Base-by-base conservation (phyloP, 1,140 invertebrate genomes). In the Bombus vancouverensis region DNA sequence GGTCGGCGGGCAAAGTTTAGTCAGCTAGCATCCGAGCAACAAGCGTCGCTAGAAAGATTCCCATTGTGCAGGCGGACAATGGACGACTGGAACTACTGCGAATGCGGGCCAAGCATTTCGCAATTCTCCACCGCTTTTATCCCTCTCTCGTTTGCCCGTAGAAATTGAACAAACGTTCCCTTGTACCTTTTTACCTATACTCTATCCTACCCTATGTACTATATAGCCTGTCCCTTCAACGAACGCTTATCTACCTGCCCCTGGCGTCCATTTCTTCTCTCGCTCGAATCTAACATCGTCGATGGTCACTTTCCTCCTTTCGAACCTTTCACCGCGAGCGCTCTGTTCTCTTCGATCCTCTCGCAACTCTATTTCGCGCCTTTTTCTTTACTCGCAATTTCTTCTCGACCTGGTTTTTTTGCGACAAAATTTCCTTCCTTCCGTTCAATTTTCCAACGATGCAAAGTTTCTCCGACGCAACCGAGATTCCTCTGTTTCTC, bases 1-100 rank as follows among this genome's bases (percentile, higher is more conserved):
- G 89, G 88, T 83, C 68, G 44, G 57, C 86, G 88, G 88, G 79
- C 79, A 90, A 90, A 90, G 88, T 90, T 90, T 88, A 87, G 88
- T 88, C 88, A 80, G 88, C 70, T 57, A 80, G 39, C 71, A 80
- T 85, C 82, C 79, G 88, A 85, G 88, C 89, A 90, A 90, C 88
- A 90, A 90, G 89, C 89, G 71, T 68, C 73, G 75, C 47, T 37
- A 90, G 88, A 90, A 90, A 90, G 89, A 90, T 90, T 78, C 74
- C 88, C 82, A 90, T 90, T 90, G 89, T 85, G 42, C 53, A 18
- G 22, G 82, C 83, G 79, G 75, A 90, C 88, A 90, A 90, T 90
- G 79, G 82, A 62, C 66, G 86, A 75, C 82, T 89, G 88, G 81
- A 76, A 84, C 81, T 81, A 87, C 81, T 44, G 76, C 86, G 79